Percentiles rank a stretch among this genome's conserved stretches.
Conservation (phyloP, 2,797 vertebrate genomes). For the Eulemur rubriventer region DNA sequence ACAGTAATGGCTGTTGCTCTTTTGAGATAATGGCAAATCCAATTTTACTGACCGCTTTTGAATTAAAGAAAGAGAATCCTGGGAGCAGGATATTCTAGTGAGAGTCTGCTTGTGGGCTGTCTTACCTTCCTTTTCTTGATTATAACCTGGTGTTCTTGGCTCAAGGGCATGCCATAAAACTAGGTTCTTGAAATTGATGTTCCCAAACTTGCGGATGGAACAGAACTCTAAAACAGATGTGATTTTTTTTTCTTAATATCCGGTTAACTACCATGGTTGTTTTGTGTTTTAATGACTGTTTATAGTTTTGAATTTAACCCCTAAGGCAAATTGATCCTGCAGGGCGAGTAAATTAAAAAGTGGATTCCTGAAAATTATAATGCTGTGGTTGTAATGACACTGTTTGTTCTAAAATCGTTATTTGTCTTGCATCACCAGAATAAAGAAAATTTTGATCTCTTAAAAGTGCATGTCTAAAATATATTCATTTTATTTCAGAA, state of each 20-base stretch:
- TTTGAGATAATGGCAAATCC: slow-evolving; percentile 36
- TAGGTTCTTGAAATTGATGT: slow-evolving; percentile 69
- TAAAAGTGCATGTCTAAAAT: background rate
- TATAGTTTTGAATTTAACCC: slow-evolving; percentile 74
- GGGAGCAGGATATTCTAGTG: slow-evolving; percentile 1
- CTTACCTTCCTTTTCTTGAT: slow-evolving; percentile 61
- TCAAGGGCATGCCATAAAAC: slow-evolving; percentile 70
- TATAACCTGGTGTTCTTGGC: slow-evolving; percentile 69
- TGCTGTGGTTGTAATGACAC: background rate
- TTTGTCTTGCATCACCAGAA: background rate
- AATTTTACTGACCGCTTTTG: slow-evolving; percentile 39
- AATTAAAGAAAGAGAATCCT: slow-evolving; percentile 54
- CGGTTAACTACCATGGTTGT: slow-evolving; percentile 70
- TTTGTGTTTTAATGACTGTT: slow-evolving; percentile 78
- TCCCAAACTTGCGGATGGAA: slow-evolving; percentile 49
- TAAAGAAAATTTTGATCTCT: slow-evolving; percentile 26
- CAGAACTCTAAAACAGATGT: slow-evolving; percentile 76
- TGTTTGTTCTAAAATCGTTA: background rate
- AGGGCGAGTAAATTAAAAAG: slow-evolving; percentile 76
- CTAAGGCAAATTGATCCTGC: slow-evolving; percentile 67
- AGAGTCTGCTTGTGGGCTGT: background rate
- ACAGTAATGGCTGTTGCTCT: slow-evolving; percentile 17
- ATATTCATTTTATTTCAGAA: background rate
- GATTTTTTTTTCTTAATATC: slow-evolving; percentile 74
- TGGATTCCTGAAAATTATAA: slow-evolving; percentile 51